These are phyloP conservation scores for Brachionus koreanus DNA, from an alignment of 1,140 invertebrate genomes.

Conservation along the genomic window DNA sequence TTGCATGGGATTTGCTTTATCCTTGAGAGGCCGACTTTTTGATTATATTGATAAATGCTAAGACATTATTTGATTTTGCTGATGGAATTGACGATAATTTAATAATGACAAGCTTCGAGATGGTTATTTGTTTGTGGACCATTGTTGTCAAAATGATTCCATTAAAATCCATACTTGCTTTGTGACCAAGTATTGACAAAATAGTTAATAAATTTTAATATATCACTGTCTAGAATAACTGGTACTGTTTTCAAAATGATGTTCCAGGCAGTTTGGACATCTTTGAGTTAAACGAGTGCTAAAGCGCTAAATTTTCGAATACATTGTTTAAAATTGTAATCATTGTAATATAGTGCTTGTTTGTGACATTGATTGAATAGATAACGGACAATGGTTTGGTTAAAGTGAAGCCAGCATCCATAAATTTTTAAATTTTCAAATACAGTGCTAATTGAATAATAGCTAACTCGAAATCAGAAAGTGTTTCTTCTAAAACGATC, in stretches of 20 bases:
- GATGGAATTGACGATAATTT: too few species aligned
- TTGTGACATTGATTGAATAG: background rate
- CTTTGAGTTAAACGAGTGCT: background rate
- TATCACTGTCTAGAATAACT: background rate
- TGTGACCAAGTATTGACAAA: background rate
- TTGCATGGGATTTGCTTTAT: background rate
- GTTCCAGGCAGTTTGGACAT: slow-evolving; percentile 1
- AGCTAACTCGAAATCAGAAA: background rate
- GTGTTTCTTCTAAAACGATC: background rate
- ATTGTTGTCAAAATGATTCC: background rate
- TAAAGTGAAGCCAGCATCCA: background rate
- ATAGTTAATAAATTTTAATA: slow-evolving; percentile 14
- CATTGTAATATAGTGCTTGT: slow-evolving; percentile 4
- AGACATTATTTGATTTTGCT: too few species aligned
- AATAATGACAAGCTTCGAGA: background rate
- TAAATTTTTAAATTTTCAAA: too few species aligned
- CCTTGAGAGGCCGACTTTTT: too few species aligned
- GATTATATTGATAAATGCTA: too few species aligned
- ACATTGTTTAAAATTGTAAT: slow-evolving; percentile 13
- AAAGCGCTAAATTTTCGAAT: background rate
- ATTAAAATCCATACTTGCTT: background rate
- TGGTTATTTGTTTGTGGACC: background rate
- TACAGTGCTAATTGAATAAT: background rate
- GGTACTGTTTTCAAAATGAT: background rate
- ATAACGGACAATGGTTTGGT: background rate